Percentiles rank a stretch among this genome's conserved stretches.
These are phyloP conservation scores for Hypena proboscidalis DNA, from an alignment of 2,888 invertebrate genomes.

Conservation along the genomic window DNA sequence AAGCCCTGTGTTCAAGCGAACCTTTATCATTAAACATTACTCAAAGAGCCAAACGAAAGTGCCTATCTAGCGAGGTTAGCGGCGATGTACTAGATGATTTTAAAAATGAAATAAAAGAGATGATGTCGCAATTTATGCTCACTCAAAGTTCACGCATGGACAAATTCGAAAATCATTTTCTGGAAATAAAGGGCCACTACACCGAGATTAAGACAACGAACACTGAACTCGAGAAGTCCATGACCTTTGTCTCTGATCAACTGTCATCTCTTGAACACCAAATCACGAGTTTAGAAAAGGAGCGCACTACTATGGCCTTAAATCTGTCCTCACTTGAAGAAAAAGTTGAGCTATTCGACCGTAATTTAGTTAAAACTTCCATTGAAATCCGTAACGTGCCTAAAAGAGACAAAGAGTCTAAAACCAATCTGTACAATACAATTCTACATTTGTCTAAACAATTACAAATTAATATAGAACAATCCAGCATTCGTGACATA, in stretches of 20 bases:
- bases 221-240: neutral
- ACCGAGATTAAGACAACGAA: neutral
- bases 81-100: neutral
- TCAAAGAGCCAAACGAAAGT: neutral
- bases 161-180: neutral
- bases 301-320: neutral
- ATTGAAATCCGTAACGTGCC: conserved; percentile 8
- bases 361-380: neutral
- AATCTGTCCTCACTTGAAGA: conserved; percentile 1
- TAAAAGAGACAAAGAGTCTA: neutral
- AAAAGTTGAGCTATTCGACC: neutral
- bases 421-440: neutral
- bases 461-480: neutral
- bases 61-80: no score
- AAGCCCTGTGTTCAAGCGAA: neutral
- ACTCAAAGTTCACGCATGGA: neutral
- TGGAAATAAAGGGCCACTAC: neutral
- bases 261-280: neutral
- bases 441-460: neutral
- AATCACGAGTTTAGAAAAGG: neutral
- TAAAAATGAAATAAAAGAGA: neutral
- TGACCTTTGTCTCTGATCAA: neutral
- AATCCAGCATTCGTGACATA: neutral
- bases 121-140: neutral
- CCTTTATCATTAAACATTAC: neutral